These are phyloP conservation scores for Gallirallus australis DNA, from an alignment of 2,797 vertebrate genomes.

Conservation along the genomic window DNA sequence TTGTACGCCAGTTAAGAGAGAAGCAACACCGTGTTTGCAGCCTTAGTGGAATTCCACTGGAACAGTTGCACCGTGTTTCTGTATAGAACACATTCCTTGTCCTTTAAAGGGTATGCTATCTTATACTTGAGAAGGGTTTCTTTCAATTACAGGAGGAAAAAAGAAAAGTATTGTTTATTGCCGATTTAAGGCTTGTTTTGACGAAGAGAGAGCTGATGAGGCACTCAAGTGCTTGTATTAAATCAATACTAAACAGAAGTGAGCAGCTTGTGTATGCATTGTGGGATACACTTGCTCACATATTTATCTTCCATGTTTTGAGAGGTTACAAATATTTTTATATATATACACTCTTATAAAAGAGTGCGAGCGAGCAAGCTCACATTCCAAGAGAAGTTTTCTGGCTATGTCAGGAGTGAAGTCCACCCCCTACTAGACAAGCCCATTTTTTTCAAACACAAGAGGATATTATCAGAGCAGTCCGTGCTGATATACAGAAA, in stretches of 20 bases:
- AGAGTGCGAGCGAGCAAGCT: constrained; percentile 21
- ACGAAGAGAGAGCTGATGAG: constrained; percentile 42
- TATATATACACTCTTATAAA: constrained; percentile 35
- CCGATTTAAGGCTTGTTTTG: constrained; percentile 56
- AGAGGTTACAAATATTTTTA: constrained; percentile 62
- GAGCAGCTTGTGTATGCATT: constrained; percentile 17
- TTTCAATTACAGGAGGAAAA: too few species aligned
- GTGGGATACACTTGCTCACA: constrained; percentile 33
- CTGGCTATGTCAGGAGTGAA: constrained; percentile 54
- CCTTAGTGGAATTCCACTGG: constrained; percentile 57
- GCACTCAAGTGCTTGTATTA: constrained; percentile 48
- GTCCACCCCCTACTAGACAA: constrained; percentile 56
- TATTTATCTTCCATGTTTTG: constrained; percentile 47
- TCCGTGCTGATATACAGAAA: constrained; percentile 75
- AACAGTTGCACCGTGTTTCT: constrained; percentile 46
- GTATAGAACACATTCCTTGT: constrained; percentile 73
- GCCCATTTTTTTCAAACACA: constrained; percentile 65
- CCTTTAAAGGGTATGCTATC: constrained; percentile 75
- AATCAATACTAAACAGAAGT: constrained; percentile 46
- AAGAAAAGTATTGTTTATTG: constrained; percentile 50
- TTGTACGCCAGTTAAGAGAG: neutral
- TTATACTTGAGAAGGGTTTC: constrained; percentile 46
- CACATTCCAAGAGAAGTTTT: constrained; percentile 69
- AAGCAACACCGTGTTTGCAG: constrained; percentile 61
- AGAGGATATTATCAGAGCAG: constrained; percentile 73